These are phyloP conservation scores for Arrhopalites spinosus DNA, from an alignment of 2,888 invertebrate genomes.

Conservation along the genomic window DNA sequence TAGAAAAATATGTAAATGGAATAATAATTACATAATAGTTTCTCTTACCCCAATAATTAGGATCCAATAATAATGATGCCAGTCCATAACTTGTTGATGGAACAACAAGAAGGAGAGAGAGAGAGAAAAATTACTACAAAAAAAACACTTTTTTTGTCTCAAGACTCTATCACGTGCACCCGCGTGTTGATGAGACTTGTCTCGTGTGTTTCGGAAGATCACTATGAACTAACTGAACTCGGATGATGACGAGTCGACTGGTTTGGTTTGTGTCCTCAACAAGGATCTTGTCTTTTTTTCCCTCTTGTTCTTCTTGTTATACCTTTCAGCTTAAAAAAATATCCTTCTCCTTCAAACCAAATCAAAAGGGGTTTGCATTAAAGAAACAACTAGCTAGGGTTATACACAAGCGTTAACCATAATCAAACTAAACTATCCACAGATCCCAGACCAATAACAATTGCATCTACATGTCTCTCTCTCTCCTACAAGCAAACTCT, in stretches of 20 bases:
- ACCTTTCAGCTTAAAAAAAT: not conserved
- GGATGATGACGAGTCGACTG: not conserved
- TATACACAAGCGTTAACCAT: not conserved
- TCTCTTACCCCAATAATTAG: slow-evolving; percentile 23
- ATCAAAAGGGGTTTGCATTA: not conserved
- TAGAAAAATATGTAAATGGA: not conserved
- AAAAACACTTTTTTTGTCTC: too few relatives aligned
- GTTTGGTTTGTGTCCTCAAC: not conserved
- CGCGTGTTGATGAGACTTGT: not conserved
- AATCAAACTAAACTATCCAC: slow-evolving; percentile 4
- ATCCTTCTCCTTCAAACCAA: not conserved
- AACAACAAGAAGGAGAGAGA: not conserved
- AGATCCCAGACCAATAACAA: too few relatives aligned
- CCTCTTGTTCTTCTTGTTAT: not conserved
- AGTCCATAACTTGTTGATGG: slow-evolving; percentile 8
- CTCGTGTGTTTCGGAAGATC: not conserved
- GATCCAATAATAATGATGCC: slow-evolving; percentile 19
- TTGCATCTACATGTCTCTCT: too few relatives aligned
- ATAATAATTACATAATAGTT: not conserved
- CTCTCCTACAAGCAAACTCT: not conserved
- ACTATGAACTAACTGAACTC: not conserved
- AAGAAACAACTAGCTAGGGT: not conserved
- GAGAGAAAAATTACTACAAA: too few relatives aligned
- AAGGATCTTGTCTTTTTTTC: not conserved
- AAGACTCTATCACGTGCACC: not conserved